Conservation (phyloP, 2,797 vertebrate species). For the Lerista edwardsae region DNA sequence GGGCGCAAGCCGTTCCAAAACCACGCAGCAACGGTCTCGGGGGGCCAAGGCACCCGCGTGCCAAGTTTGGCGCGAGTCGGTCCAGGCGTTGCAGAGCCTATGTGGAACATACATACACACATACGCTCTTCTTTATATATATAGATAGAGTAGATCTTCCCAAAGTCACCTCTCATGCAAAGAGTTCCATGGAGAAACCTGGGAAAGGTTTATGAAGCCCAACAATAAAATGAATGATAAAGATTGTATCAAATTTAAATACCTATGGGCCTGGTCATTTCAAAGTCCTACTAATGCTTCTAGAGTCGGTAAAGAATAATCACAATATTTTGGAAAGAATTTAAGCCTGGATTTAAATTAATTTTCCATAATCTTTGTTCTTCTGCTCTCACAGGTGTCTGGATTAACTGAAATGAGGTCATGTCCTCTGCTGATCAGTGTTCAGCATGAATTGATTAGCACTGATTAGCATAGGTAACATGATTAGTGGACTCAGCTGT, state of each 20-base stretch:
- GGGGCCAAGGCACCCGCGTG: too few species aligned
- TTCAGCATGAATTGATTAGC: slow-evolving; percentile 26
- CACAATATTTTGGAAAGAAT: slow-evolving; percentile 21
- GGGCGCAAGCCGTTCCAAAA: too few species aligned
- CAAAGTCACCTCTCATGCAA: neutral
- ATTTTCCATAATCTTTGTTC: slow-evolving; percentile 23
- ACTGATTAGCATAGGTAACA: slow-evolving; percentile 27
- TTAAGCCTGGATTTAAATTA: slow-evolving; percentile 32
- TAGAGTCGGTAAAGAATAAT: slow-evolving; percentile 16
- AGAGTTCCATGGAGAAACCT: neutral
- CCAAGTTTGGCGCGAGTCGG: too few species aligned
- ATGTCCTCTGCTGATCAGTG: slow-evolving; percentile 22
- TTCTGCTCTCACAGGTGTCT: slow-evolving; percentile 21
- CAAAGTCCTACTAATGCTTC: slow-evolving; percentile 9
- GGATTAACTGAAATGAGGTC: slow-evolving; percentile 27
- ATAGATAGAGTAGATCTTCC: neutral
- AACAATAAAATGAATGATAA: neutral
- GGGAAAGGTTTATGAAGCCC: neutral
- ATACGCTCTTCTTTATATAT: too few species aligned
- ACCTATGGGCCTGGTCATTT: neutral
- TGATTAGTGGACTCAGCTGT: slow-evolving; percentile 30
- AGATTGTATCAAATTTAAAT: neutral
- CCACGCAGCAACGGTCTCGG: too few species aligned
- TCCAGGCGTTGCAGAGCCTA: too few species aligned
- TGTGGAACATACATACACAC: too few species aligned